phyloP scores from a whole-genome alignment of 2,797 vertebrate genomes.

The Brotula barbata region DNA sequence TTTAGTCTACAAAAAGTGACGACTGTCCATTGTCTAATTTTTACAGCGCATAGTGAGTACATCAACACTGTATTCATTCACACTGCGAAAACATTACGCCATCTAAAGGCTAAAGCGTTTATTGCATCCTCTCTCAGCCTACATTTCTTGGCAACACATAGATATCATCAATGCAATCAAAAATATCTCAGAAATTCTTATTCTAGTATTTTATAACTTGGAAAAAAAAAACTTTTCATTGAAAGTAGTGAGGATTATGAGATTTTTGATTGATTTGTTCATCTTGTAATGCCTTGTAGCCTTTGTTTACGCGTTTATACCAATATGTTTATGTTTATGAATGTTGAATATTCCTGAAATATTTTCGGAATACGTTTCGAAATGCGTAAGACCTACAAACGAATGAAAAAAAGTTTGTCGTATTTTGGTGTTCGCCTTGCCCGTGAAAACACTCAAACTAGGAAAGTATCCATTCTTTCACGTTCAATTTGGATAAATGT shows the following conservation, averaged over 20 bases:
- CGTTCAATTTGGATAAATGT: accelerated
- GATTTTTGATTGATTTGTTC: no score
- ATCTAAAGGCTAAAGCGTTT: conserved; percentile 48
- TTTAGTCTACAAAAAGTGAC: neutral
- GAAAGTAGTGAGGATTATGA: no score
- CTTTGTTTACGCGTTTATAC: no score
- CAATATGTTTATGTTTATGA: no score
- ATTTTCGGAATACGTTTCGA: no score
- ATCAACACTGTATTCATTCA: neutral
- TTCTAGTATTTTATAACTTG: no score
- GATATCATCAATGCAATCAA: neutral
- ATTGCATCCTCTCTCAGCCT: conserved; percentile 25
- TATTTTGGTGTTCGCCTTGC: conserved; percentile 31
- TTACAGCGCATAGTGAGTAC: neutral
- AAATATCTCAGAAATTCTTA: no score
- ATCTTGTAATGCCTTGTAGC: no score
- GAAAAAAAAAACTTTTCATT: no score
- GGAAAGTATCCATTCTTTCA: accelerated
- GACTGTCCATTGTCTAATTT: conserved; percentile 1
- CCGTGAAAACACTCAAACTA: no score
- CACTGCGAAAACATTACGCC: conserved; percentile 42
- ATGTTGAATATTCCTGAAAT: no score
- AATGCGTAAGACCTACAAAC: neutral
- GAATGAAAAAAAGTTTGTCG: accelerated
- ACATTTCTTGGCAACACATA: no score